Base-by-base conservation (phyloP, 2,888 invertebrate species). In the Melinopterus prodromus region DNA sequence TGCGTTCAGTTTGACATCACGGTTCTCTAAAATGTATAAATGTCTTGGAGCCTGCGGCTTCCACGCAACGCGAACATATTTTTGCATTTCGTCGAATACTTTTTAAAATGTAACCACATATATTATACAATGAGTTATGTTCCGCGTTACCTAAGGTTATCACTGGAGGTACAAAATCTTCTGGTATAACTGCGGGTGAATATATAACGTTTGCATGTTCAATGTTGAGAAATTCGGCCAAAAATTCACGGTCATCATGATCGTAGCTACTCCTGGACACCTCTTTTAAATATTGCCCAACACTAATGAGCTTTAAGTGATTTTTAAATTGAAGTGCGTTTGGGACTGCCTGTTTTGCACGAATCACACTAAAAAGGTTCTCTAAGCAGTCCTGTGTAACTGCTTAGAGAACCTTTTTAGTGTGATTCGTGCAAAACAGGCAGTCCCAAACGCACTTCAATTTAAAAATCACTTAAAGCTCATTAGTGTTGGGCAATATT, bases 351-450 rank as follows among this genome's bases (percentile, higher is more conserved):
- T 81, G 77, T 78, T 81, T 81, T 16, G 81, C 72, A 7, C 78
- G 69, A 53, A 81, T 77, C 16, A 81, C 78, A 77, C 77, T 76
- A 75, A 79, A 81, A 26, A 81, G 26, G 70, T 81, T 80, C 74
- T 81, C 80, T 26, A 76, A 74, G 70, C 79, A 81, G 74, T 81
- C n/a, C n/a, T n/a, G n/a, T n/a, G n/a, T 80, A 79, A 81, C 74
- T 81, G 79, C 70, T 74, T 76, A 26, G 80, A 81, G 74, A 80
- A 81, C 70, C 26, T 81, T 26, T 81, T 79, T 75, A 76, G 77
- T 77, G 78, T 81, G 16, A 77, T 81, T 53, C 69, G 78, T 7
- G 72, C 81, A 16, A 81, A 81, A 78, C 77, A 81, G 16, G 35
- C 77, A 14, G 36, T 81, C 12, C 81, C 80, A 75, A 80, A 81